phyloP scores from a whole-genome alignment of 2,797 vertebrate genomes.

The Philypnodon macrostomus region DNA sequence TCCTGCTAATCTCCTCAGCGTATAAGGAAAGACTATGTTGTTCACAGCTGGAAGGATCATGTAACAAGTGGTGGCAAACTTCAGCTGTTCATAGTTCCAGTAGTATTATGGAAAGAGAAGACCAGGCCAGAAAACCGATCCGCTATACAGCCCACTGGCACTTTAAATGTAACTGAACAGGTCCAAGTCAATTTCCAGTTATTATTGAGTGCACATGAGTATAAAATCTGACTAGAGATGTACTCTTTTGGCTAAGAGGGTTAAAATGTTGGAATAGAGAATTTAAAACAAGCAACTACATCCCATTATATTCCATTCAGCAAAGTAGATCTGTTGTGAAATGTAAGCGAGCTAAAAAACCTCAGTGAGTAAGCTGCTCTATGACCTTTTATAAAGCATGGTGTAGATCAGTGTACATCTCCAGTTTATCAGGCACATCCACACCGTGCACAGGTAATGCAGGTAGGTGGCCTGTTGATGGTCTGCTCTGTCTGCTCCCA shows the following conservation, averaged over 20 bases:
- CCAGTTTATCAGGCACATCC: conserved; percentile 12
- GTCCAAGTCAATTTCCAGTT: background rate
- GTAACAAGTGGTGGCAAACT: conserved; percentile 36
- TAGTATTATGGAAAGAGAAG: conserved; percentile 7
- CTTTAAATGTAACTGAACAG: background rate
- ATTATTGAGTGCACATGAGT: too few species aligned
- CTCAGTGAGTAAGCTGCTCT: background rate
- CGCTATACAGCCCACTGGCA: conserved; percentile 10
- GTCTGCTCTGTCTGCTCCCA: conserved; percentile 22
- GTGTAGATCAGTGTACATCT: conserved; percentile 18
- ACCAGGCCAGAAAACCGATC: conserved; percentile 2
- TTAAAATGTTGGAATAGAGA: too few species aligned
- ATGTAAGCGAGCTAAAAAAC: background rate
- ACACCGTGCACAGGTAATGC: conserved; percentile 51
- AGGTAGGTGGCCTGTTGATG: conserved; percentile 48
- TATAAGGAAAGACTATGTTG: too few species aligned
- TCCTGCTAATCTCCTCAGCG: too few species aligned
- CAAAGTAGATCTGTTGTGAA: too few species aligned
- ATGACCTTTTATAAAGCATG: background rate
- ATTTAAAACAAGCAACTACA: too few species aligned
- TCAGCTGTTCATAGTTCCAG: conserved; percentile 22
- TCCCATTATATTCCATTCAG: too few species aligned
- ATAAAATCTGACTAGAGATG: too few species aligned
- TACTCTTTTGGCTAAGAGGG: too few species aligned
- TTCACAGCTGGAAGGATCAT: conserved; percentile 49